Evolutionary conservation across 2,113 vertebrate species (phyloP), one percentile per base, ranked within the genome.

Genomic region (Colistium nudipinnis): DNA sequence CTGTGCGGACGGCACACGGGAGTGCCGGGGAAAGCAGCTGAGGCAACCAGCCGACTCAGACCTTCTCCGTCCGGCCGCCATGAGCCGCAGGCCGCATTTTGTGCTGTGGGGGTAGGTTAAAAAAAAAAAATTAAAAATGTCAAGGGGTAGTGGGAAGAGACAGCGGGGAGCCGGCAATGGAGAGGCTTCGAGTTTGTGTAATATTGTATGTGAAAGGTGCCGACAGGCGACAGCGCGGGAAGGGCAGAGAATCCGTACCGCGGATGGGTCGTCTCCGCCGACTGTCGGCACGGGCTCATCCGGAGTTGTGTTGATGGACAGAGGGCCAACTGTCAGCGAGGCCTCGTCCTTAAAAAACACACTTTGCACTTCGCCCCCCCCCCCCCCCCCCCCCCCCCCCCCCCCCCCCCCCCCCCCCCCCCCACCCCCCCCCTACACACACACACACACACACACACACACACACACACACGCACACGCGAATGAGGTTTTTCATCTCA

Each of bases 121-220:
- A 31, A 66, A 71, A 52, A 44, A 38, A 48, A 57, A 66, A 60
- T 10, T 44, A 80, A 75, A 85, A 75, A 85, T 86, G 82, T 90
- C 85, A 79, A 65, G 51, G 59, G 62, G 68, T 70, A 31, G 75
- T 51, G 64, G 66, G 44, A 64, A 39, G 66, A 76, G 67, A 74
- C 74, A 82, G 77, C 25, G 8, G 52, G 52, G 74, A 65, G 54
- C 84, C 36, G 67, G 71, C 71, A 76, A 62, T 44, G 65, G 66
- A 76, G 55, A 45, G 41, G 17, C 36, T 79, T 45, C 53, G 74
- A 51, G 62, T 80, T 78, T 51, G 72, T 75, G 60, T 69, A 53
- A 71, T 84, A 65, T 75, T 70, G 35, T 62, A 60, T 75, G 81
- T 83, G 84, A 89, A 87, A 89, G 80, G 80, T 88, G 84, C 79